Evolutionary conservation across 2,113 vertebrate genomes (phyloP).

Genomic region (Athene cunicularia): DNA sequence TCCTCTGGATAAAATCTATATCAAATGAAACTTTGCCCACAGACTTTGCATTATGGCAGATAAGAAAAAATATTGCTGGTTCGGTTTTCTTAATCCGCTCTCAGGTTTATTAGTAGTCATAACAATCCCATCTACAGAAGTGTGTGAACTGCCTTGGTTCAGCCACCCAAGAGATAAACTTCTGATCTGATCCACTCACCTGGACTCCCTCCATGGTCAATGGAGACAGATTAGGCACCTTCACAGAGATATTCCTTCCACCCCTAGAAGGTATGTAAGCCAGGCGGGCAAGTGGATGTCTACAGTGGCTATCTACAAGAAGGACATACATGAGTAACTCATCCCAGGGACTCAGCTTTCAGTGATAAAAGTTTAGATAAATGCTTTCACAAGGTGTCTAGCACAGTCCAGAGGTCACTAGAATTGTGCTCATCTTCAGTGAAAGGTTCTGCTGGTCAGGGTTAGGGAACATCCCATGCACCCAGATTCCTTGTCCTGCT

Average conservation of each 20-base stretch:
- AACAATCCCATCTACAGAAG: neutral
- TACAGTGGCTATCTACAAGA: neutral
- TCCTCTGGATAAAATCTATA: neutral
- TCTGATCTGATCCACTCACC: neutral
- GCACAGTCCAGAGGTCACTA: neutral
- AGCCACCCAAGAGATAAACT: neutral
- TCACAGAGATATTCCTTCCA: neutral
- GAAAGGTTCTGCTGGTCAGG: neutral
- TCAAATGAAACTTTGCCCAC: neutral
- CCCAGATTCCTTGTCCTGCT: neutral
- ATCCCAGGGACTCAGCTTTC: neutral
- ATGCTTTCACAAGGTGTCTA: neutral
- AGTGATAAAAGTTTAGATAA: neutral
- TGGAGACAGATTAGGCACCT: neutral
- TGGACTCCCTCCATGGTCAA: accelerated
- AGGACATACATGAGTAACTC: neutral
- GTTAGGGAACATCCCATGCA: neutral
- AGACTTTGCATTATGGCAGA: neutral
- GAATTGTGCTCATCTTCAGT: neutral
- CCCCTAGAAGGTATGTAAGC: neutral
- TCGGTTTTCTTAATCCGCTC: neutral
- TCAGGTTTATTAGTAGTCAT: neutral
- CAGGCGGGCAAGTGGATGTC: neutral
- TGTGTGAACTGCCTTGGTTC: neutral
- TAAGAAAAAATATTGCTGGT: neutral